Percentiles rank a stretch among this genome's conserved stretches.
Evolutionary conservation across 2,797 vertebrate species (phyloP).

Genomic region (Phoebastria nigripes): DNA sequence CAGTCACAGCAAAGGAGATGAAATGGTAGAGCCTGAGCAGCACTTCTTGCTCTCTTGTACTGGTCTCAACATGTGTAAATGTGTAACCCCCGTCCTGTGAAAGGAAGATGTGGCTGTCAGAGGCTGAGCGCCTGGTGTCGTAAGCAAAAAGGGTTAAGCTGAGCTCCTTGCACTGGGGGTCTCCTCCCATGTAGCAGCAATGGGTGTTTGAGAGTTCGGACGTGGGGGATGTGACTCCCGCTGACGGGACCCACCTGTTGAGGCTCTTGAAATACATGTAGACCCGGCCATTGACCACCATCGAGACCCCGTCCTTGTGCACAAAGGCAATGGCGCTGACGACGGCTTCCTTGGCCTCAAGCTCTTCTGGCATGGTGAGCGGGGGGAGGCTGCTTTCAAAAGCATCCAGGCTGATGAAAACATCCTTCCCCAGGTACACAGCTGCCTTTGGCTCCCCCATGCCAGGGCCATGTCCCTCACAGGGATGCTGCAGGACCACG

Average conservation of each 20-base stretch:
- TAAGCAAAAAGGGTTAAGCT: neutral
- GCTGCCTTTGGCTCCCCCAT: neutral
- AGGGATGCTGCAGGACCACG: neutral
- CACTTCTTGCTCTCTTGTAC: neutral
- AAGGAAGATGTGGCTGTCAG: neutral
- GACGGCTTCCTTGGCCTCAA: neutral
- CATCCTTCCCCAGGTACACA: neutral
- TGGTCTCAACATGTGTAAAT: accelerated
- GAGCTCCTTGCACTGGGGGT: neutral
- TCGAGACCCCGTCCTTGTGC: accelerated
- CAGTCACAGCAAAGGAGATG: neutral
- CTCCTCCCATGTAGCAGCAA: neutral
- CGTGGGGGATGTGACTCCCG: accelerated
- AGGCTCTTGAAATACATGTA: neutral
- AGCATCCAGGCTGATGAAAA: neutral
- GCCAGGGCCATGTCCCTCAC: accelerated
- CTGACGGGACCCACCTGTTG: neutral
- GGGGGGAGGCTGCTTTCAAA: neutral
- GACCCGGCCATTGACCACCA: neutral
- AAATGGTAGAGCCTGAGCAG: neutral
- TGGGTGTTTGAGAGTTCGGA: neutral
- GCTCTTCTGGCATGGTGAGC: neutral
- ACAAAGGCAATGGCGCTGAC: neutral
- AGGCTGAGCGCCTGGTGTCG: accelerated
- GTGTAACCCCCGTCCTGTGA: neutral